Conservation (phyloP, 1,140 invertebrate species). For the Gonatopus flavifemur region DNA sequence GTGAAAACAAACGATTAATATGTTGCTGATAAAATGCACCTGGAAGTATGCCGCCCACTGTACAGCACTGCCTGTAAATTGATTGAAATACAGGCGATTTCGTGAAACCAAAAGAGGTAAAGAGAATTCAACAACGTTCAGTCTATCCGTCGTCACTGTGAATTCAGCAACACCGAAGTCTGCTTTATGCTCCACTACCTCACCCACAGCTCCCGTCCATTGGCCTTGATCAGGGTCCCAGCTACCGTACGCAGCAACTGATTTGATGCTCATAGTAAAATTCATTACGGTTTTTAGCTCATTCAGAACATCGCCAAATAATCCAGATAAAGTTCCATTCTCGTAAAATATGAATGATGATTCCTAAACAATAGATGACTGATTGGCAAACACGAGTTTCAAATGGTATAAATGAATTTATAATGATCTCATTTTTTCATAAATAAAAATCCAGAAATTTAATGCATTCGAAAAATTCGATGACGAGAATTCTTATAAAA, state of each 20-base stretch:
- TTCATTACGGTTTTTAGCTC: constrained; percentile 34
- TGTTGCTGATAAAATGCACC: constrained; percentile 24
- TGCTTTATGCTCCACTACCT: constrained; percentile 15
- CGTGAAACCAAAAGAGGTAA: constrained; percentile 31
- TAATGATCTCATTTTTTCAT: no score
- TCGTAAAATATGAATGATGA: constrained; percentile 13
- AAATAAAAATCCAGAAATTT: no score
- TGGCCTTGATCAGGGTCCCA: constrained; percentile 12
- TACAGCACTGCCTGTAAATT: constrained; percentile 9
- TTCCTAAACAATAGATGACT: constrained; percentile 17
- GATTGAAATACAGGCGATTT: constrained; percentile 30
- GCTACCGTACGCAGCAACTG: constrained; percentile 20
- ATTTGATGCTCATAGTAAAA: constrained; percentile 19
- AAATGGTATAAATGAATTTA: no score
- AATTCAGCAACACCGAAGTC: constrained; percentile 37
- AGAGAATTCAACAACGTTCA: constrained; percentile 36
- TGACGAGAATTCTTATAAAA: no score
- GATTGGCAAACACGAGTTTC: no score
- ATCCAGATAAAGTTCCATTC: constrained; percentile 8
- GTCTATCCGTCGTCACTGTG: constrained; percentile 27
- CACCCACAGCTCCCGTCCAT: constrained; percentile 40
- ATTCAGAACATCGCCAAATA: constrained; percentile 23
- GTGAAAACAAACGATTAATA: no score
- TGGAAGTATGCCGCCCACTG: constrained; percentile 37
- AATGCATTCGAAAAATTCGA: no score